These are phyloP conservation scores for Furnarius figulus DNA, from an alignment of 2,113 vertebrate species.

Conservation along the genomic window DNA sequence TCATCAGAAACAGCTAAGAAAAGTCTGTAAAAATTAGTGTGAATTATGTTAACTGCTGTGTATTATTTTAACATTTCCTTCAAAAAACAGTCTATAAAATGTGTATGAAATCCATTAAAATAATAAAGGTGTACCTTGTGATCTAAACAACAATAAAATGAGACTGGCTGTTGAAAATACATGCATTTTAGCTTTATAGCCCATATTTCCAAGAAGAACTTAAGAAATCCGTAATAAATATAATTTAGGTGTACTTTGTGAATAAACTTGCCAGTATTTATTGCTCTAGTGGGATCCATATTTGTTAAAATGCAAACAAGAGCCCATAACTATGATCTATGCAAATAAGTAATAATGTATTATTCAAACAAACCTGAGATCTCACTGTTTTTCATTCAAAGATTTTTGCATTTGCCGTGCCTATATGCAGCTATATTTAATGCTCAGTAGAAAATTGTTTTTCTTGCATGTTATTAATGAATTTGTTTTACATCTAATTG, in stretches of 20 bases:
- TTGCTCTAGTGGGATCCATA: not conserved
- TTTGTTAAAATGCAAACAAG: conserved; percentile 25
- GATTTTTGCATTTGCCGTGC: not conserved
- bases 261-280: not conserved
- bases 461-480: not conserved
- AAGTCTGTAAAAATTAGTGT: not conserved
- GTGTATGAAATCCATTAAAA: not conserved
- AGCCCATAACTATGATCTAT: not conserved
- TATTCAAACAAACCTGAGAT: not conserved
- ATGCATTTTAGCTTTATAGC: not conserved
- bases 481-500: not conserved
- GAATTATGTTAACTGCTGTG: not conserved
- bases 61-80: not conserved
- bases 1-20: not conserved
- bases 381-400: not conserved
- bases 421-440: not conserved
- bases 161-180: not conserved
- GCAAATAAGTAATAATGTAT: not conserved
- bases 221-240: not conserved
- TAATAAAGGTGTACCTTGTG: not conserved
- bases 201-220: not conserved
- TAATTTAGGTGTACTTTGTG: not conserved
- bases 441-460: not conserved
- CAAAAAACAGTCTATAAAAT: not conserved
- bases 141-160: not conserved